Base-by-base conservation (phyloP, 2,113 vertebrate species). In the Microcebus jonahi region DNA sequence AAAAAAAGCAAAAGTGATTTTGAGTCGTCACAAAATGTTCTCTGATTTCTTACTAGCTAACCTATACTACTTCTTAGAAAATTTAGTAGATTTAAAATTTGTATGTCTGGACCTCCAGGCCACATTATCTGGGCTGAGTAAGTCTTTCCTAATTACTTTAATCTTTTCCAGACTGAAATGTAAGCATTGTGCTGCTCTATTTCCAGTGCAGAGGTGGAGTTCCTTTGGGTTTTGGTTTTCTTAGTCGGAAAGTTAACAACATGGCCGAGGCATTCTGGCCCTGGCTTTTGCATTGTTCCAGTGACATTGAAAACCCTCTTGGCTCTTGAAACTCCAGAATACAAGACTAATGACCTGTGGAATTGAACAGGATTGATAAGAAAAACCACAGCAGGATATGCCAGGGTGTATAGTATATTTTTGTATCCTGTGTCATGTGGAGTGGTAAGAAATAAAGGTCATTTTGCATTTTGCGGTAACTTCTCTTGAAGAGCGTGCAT, bases 401-500 rank as follows among this genome's bases (percentile, higher is more conserved):
- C 7, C 59, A 89, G 13, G 31, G 76, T 20, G 25, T 50, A 34
- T 27, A 42, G 6, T 21, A 31, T 29, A 27, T 65, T 94, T 88
- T 86, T 79, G 5, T 85, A 93, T 23, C 4, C 67, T 65, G 34
- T 79, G 6, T 95, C 48, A 61, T n/a, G 9, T 71, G 2, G 7
- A 59, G 3, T 61, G 27, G 23, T 70, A 29, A 90, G 80, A 84
- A 87, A 83, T 42, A 82, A 65, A 97, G 65, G 55, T 53, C 21
- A 76, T 76, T 86, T 88, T 87, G 7, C 10, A 93, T 77, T 93
- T 93, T 90, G 83, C 63, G 92, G 39, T 31, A 59, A 83, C 21
- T 81, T 94, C 48, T 92, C n/a, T 67, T 73, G 29, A 97, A 81
- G 59, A 75, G 1, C 71, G 50, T 76, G 11, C 31, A 57, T 82